Base-by-base conservation (phyloP, 2,797 vertebrate species). In the Esox lucius region DNA sequence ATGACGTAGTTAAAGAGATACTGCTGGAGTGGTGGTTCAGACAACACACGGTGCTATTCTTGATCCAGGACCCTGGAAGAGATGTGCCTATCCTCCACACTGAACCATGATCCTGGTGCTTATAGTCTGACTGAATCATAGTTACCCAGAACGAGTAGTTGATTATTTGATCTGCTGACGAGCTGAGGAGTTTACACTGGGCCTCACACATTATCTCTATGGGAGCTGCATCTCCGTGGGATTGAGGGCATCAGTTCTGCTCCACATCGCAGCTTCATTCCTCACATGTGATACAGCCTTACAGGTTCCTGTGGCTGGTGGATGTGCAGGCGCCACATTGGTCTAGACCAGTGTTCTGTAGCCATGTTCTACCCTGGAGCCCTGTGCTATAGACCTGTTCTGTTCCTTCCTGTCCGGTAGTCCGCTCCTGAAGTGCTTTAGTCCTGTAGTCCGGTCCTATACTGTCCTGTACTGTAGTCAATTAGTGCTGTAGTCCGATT, bases 21-120 rank as follows among this genome's bases (percentile, higher is more conserved):
- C 75, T 79, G 80, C 80, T 86, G 82, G 83, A 90, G 83, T 87
- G 79, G 79, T 22, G 49, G 71, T 77, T 69, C 48, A 59, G 59
- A 24, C 42, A 22, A 22, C 11, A 72, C 62, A 48, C 75, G 70
- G 56, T 61, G 69, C 80, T 39, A 72, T 79, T 83, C 78, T 74
- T 85, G 80, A 75, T 80, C 79, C n/a, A n/a, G n/a, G 5, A 9
- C 22, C n/a, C 22, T 22, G n/a, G n/a, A 59, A 33, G 11, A 2
- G 9, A 46, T 19, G 48, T 31, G 26, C 26, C 46, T 53, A 19
- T 13, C 1, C 42, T 46, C 42, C 42, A 46, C 13, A 46, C 42
- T 13, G 11, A 4, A 51, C 56, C 51, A 26, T 24, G 26, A 68
- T 13, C n/a, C 33, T 46, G 35, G 5, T 16, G n/a, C 2, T 16